Conservation (phyloP, 1,140 invertebrate genomes). For the Drosophila sp. region DNA sequence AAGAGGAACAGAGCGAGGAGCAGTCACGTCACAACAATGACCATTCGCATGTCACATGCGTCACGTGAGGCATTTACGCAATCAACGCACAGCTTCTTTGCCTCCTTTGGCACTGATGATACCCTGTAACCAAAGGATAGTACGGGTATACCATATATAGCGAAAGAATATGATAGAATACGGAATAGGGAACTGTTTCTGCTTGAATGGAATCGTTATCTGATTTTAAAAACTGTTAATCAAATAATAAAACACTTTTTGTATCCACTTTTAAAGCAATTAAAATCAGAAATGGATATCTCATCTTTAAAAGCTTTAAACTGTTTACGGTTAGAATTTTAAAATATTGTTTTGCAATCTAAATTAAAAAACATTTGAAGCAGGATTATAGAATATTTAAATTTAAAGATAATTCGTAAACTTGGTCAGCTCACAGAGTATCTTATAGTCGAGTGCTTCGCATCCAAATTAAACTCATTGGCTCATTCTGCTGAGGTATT, state of each 20-base stretch:
- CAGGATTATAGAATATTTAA: too few relatives aligned
- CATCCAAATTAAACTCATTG: background rate
- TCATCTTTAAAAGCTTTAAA: too few relatives aligned
- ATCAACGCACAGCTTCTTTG: constrained; percentile 37
- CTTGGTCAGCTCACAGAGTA: background rate
- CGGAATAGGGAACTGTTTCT: too few relatives aligned
- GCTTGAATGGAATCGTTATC: too few relatives aligned
- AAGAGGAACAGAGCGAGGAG: constrained; percentile 20
- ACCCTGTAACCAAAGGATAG: background rate
- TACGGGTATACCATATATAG: background rate
- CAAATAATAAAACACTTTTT: too few relatives aligned
- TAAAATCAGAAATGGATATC: too few relatives aligned
- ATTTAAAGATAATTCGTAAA: background rate
- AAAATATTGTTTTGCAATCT: too few relatives aligned
- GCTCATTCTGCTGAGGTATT: constrained; percentile 17
- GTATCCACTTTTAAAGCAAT: too few relatives aligned
- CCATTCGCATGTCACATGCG: constrained; percentile 43
- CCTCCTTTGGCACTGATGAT: constrained; percentile 22
- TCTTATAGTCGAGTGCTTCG: background rate
- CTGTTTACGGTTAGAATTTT: too few relatives aligned
- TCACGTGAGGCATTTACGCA: constrained; percentile 54
- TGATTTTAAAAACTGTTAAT: too few relatives aligned
- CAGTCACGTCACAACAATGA: constrained; percentile 33
- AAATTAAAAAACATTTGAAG: too few relatives aligned
- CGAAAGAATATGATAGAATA: too few relatives aligned